Conservation (phyloP, 2,113 vertebrate species). For the Lanius ludovicianus region DNA sequence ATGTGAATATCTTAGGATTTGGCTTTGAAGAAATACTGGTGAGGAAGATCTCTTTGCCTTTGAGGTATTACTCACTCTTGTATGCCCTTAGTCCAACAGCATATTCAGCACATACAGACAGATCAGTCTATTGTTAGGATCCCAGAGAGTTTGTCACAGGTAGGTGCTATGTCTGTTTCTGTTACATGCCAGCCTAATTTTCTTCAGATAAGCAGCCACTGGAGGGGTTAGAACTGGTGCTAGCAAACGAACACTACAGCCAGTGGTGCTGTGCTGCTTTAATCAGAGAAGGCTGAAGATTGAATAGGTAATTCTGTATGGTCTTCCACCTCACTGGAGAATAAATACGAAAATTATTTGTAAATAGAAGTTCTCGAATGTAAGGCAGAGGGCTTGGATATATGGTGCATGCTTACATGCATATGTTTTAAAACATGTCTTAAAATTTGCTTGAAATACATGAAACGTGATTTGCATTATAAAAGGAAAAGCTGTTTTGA, state of each 20-base stretch:
- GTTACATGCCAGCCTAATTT: neutral
- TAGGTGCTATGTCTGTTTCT: neutral
- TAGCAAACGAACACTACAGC: neutral
- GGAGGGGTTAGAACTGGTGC: neutral
- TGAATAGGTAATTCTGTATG: neutral
- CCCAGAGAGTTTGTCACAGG: neutral
- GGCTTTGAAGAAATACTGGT: neutral
- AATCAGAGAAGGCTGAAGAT: neutral
- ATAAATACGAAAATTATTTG: neutral
- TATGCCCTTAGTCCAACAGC: neutral
- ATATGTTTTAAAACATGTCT: neutral
- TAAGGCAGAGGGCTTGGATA: neutral
- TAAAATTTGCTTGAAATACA: neutral
- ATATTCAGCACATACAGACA: neutral
- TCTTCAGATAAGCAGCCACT: neutral
- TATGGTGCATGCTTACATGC: neutral
- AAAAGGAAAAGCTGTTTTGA: neutral
- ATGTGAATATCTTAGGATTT: neutral
- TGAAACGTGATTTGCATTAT: neutral
- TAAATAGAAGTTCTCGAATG: neutral
- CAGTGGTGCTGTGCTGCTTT: neutral
- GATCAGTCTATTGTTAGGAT: neutral
- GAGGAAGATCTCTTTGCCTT: neutral
- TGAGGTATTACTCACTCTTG: neutral
- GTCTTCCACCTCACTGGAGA: neutral